These are phyloP conservation scores for Micrastur ruficollis DNA, from an alignment of 2,797 vertebrate species.

Conservation along the genomic window DNA sequence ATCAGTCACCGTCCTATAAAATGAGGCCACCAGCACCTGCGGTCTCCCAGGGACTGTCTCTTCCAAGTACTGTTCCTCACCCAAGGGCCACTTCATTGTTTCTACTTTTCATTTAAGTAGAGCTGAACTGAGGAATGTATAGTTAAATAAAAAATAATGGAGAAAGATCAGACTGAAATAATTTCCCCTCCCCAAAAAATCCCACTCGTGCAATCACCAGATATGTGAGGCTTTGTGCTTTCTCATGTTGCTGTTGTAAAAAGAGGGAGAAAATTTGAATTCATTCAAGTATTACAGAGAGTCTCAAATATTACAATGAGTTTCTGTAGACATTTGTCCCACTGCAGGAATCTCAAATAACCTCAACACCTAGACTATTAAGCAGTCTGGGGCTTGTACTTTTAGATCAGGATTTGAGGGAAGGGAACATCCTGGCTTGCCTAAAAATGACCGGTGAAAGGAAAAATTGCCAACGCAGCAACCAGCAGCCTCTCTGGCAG, in stretches of 20 bases:
- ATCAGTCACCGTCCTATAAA: constrained; percentile 24
- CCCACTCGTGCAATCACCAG: background rate
- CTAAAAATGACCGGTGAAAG: background rate
- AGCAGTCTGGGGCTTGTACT: background rate
- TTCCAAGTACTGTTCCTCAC: constrained; percentile 25
- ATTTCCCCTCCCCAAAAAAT: background rate
- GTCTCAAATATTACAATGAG: background rate
- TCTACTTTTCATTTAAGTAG: background rate
- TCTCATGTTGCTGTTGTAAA: constrained; percentile 28
- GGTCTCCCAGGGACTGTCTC: constrained; percentile 38
- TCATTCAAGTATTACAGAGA: background rate
- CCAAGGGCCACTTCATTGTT: background rate
- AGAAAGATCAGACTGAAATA: constrained; percentile 1
- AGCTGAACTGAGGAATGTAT: constrained; percentile 1
- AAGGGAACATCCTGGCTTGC: background rate
- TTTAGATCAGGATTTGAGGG: background rate
- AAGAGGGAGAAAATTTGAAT: background rate
- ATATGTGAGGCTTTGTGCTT: constrained; percentile 19
- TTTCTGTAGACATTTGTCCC: background rate
- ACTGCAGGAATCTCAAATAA: constrained; percentile 2
- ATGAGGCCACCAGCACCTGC: constrained; percentile 31
- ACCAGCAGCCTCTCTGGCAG: background rate
- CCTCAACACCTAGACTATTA: background rate
- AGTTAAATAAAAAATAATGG: constrained; percentile 20
- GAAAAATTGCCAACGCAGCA: background rate